A percentile compares a stretch with the other conserved stretches of the same genome.
phyloP scores from a whole-genome alignment of 2,888 invertebrate genomes.

The Andricus quercusramuli region DNA sequence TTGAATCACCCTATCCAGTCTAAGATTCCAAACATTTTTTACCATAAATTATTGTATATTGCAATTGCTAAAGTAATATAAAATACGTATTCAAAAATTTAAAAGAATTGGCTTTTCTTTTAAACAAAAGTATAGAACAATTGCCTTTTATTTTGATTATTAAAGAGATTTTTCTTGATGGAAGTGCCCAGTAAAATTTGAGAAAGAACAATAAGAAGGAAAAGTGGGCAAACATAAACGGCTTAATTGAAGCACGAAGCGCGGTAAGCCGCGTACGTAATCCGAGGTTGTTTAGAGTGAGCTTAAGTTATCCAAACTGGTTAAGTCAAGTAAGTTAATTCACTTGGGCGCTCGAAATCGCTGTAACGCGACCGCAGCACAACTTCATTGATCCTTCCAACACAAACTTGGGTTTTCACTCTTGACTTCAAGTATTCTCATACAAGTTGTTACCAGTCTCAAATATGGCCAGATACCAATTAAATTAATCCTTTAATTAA shows the following conservation, averaged over 20 bases:
- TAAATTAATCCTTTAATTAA: background rate
- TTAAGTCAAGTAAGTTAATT: slow-evolving; percentile 62
- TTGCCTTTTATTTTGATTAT: background rate
- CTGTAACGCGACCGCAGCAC: slow-evolving; percentile 43
- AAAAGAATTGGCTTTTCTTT: too few species aligned
- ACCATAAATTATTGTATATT: too few species aligned
- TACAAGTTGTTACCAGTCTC: background rate
- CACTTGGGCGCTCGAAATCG: slow-evolving; percentile 44
- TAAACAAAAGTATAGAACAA: background rate
- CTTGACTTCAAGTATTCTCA: slow-evolving; percentile 7
- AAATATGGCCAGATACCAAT: background rate
- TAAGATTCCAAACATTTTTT: too few species aligned
- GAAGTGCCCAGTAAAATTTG: background rate
- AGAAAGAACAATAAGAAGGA: background rate
- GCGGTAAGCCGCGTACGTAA: slow-evolving; percentile 62
- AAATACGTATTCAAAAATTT: too few species aligned
- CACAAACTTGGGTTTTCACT: slow-evolving; percentile 7
- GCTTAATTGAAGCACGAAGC: slow-evolving; percentile 62
- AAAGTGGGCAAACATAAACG: slow-evolving; percentile 31
- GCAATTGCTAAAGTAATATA: too few species aligned
- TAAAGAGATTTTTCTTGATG: background rate
- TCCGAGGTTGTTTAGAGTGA: slow-evolving; percentile 63
- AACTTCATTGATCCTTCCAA: slow-evolving; percentile 26
- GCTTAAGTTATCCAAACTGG: slow-evolving; percentile 64
- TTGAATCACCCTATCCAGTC: too few species aligned